Percentiles rank a stretch among this genome's conserved stretches.
Conservation (phyloP, 2,888 invertebrate genomes). For the Phortica magna region DNA sequence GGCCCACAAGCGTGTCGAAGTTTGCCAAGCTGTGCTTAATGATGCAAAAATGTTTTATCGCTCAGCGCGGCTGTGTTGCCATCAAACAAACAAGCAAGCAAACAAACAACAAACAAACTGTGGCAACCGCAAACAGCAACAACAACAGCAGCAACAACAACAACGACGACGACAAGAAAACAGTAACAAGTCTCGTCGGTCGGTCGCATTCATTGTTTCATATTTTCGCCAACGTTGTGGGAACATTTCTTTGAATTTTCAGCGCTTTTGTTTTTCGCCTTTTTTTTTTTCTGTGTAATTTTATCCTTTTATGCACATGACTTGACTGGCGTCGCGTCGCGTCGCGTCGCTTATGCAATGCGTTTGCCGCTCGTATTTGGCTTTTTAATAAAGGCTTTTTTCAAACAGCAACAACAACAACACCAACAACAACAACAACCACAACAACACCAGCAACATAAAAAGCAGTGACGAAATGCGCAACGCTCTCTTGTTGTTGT, state of each 20-base stretch:
- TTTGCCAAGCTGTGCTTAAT: constrained; percentile 2
- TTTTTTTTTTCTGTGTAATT: constrained; percentile 28
- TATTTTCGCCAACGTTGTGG: constrained; percentile 24
- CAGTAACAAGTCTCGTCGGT: constrained; percentile 26
- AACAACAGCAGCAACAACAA: background rate
- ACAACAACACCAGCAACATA: constrained; percentile 45
- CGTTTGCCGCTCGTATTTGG: background rate
- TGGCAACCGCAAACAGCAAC: background rate
- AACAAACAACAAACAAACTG: constrained; percentile 1
- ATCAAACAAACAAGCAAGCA: background rate
- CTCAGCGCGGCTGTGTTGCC: background rate
- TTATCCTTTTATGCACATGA: constrained; percentile 30
- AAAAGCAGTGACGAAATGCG: constrained; percentile 40
- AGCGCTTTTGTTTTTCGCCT: background rate
- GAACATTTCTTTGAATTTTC: constrained; percentile 10
- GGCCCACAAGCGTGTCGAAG: too few relatives aligned
- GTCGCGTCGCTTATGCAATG: background rate
- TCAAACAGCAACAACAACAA: constrained; percentile 34
- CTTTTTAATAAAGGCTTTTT: background rate
- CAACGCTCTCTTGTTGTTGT: background rate
- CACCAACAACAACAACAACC: constrained; percentile 47
- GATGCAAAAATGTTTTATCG: constrained; percentile 29
- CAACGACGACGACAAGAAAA: background rate
- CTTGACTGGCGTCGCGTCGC: background rate
- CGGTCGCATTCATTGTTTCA: constrained; percentile 22